phyloP scores from a whole-genome alignment of 2,797 vertebrate genomes.

The Falco rusticolus region DNA sequence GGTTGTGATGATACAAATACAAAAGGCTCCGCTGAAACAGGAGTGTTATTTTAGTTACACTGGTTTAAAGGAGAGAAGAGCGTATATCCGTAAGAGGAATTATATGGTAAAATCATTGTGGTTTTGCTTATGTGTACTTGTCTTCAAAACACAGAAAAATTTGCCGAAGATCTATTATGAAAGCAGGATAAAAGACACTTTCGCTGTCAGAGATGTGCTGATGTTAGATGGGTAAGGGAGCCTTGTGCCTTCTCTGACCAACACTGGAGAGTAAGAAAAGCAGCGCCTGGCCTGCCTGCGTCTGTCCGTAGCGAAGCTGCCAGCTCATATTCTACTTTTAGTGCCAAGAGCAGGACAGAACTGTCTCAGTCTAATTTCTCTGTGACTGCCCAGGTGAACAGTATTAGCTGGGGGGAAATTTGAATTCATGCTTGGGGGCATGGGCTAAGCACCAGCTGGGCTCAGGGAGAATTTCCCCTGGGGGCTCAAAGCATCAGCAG shows the following conservation, averaged over 20 bases:
- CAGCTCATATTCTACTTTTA: background rate
- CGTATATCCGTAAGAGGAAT: background rate
- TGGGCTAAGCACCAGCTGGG: conserved; percentile 1
- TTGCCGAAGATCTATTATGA: background rate
- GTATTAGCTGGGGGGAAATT: background rate
- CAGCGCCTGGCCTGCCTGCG: background rate
- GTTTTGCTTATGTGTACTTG: background rate
- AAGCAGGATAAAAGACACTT: background rate
- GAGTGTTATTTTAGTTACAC: background rate
- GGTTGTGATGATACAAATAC: background rate
- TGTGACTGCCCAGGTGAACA: background rate
- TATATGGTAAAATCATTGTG: background rate
- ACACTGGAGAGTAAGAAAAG: background rate
- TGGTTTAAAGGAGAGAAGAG: background rate
- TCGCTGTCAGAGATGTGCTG: background rate
- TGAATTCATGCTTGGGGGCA: background rate
- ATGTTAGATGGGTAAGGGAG: background rate
- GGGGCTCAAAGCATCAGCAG: background rate
- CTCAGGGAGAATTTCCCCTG: background rate
- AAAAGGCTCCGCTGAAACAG: background rate
- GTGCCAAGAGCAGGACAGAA: background rate
- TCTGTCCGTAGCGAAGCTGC: background rate
- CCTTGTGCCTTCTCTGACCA: background rate
- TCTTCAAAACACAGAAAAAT: background rate
- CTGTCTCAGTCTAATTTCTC: background rate